A percentile compares a stretch with the other conserved stretches of the same genome.
phyloP scores from a whole-genome alignment of 2,113 vertebrate genomes.

The Benitochromis conjunctus region DNA sequence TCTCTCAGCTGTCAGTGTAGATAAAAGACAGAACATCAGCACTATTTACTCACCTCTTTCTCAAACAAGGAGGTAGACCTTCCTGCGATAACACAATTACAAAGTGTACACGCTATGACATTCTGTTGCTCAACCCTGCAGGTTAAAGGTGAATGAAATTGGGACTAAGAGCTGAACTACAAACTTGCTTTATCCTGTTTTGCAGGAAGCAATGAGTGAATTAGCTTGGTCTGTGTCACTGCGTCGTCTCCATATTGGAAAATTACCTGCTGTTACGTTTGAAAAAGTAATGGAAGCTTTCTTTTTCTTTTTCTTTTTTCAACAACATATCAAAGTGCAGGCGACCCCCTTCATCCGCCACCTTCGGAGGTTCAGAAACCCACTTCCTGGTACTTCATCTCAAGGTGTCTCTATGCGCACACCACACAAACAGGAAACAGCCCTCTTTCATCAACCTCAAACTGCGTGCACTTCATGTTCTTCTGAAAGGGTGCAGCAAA shows the following conservation, averaged over 20 bases:
- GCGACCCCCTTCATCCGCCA: constrained; percentile 12
- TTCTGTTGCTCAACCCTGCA: constrained; percentile 54
- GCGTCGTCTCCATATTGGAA: constrained; percentile 45
- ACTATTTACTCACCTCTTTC: constrained; percentile 65
- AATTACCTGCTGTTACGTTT: constrained; percentile 8
- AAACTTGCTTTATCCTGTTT: constrained; percentile 22
- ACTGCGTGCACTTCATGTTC: constrained; percentile 5
- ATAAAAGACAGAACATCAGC: constrained; percentile 61
- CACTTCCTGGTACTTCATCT: constrained; percentile 68
- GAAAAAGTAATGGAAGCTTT: constrained; percentile 50
- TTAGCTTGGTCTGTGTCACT: not conserved
- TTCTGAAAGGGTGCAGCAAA: constrained; percentile 23
- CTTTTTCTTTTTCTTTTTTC: not conserved
- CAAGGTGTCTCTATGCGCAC: constrained; percentile 48
- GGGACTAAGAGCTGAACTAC: not conserved
- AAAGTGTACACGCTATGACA: constrained; percentile 54
- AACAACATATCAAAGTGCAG: constrained; percentile 22
- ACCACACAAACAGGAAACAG: constrained; percentile 74
- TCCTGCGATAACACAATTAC: constrained; percentile 61
- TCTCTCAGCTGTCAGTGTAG: constrained; percentile 50
- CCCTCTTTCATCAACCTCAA: constrained; percentile 57
- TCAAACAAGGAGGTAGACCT: constrained; percentile 65
- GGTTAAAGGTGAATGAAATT: constrained; percentile 51
- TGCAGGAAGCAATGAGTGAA: constrained; percentile 16
- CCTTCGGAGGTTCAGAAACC: constrained; percentile 56